Evolutionary conservation across 2,797 vertebrate species (phyloP), one percentile per base, ranked within the genome.

Genomic region (Anguilla megastoma): DNA sequence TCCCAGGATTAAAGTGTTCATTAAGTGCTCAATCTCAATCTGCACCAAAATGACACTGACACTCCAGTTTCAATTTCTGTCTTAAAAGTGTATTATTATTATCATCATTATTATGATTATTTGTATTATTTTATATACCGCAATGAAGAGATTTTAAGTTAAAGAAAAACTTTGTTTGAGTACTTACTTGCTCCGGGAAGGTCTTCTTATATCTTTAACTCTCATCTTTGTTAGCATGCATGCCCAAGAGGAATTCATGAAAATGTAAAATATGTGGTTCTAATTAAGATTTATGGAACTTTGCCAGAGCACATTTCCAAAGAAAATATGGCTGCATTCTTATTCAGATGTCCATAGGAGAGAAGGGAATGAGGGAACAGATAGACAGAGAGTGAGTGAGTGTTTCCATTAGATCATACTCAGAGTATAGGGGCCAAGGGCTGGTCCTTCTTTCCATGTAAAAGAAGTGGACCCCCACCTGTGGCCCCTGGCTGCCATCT

Each of bases 261-360:
- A 58, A 30, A 85, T 85, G n/a, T 30, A 1, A 85, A 85, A 85
- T 85, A 82, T 82, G 41, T 50, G 84, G 27, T 60, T 85, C 27
- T 85, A 85, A 85, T 85, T 60, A 33, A 50, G 79, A 82, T 82
- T 50, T 82, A 82, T 82, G 79, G 79, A 82, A 82, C 79, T 82
- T 82, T 24, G 50, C 79, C 18, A 82, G 41, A 50, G 16, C 12
- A 85, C 52, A 60, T 58, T 60, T 60, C 84, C 84, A 85, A 85
- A 33, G 84, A 85, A 85, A 85, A 85, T 60, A 85, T 48, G 41
- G 16, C 41, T 82, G 79, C 45, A 82, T 82, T 82, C 79, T 82
- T n/a, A 24, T 50, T 82, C 21, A 82, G 7, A 50, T 50, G 45
- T 50, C 45, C 79, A 82, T 50, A 82, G 50, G 50, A 82, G 21